Base-by-base conservation (phyloP, 2,113 vertebrate genomes). In the Pelmatolapia mariae region DNA sequence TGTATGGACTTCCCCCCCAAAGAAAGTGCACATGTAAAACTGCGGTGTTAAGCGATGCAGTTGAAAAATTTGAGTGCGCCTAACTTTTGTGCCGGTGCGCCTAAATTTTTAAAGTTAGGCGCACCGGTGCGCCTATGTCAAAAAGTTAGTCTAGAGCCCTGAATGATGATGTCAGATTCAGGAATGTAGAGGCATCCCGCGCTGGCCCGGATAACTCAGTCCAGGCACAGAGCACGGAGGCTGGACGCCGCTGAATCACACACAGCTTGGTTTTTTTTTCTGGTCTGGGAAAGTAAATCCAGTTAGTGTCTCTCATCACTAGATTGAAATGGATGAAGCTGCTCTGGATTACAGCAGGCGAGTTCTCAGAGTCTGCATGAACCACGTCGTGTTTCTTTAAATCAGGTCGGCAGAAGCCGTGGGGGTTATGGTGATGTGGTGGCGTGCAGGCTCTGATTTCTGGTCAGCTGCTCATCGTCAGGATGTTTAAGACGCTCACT, bases 351-450 rank as follows among this genome's bases (percentile, higher is more conserved):
- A 18, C 26, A 82, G 12, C 11, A 59, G 73, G n/a, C 6, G 1
- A 22, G 76, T 83, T 87, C 63, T 83, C 36, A 50, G 47, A 33
- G 82, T 85, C 78, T 78, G 43, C 24, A 29, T 38, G 29, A 45
- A 81, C 71, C 12, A 8, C 54, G 40, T 38, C 24, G 15, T 54
- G 81, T 86, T 50, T 79, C 31, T 71, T 63, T 86, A 76, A 90
- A 88, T 90, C 18, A 80, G 85, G 82, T 88, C 88, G 84, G 24
- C 63, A 29, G 19, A 15, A 11, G 9, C 36, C 12, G 18, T 3
- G 59, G 83, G 56, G 54, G 47, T 3, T 22, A 19, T 13, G 59
- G 71, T 40, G 38, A 8, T 8, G 18, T 33, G 57, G 45, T 43
- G n/a, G 45, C 18, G 5, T 5, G 13, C 9, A 29, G 11, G 3